These are phyloP conservation scores for Marronus borbonicus DNA, from an alignment of 2,888 invertebrate species.

Conservation along the genomic window DNA sequence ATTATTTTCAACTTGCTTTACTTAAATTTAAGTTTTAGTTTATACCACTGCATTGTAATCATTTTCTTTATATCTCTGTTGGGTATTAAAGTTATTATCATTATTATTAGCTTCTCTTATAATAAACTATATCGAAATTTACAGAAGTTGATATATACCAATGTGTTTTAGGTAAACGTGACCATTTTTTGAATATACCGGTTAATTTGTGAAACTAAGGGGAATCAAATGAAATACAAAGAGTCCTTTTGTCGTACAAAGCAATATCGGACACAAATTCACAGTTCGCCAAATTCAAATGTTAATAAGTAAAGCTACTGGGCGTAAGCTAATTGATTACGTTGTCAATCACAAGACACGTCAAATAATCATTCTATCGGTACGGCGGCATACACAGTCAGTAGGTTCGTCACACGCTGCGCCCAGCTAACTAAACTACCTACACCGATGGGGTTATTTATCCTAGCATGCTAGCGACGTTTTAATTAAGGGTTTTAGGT, in stretches of 20 bases:
- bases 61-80: no score
- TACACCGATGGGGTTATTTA: constrained; percentile 11
- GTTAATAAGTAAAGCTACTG: constrained; percentile 31
- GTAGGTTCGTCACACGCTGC: constrained; percentile 23
- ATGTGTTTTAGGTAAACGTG: no score
- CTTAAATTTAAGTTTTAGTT: no score
- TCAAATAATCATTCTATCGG: constrained; percentile 59
- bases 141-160: no score
- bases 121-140: no score
- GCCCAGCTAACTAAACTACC: constrained; percentile 32
- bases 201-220: no score
- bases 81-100: no score
- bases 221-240: no score
- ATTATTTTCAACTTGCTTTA: no score
- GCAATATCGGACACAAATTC: constrained; percentile 2
- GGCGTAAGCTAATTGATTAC: constrained; percentile 57
- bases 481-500: constrained; percentile 29
- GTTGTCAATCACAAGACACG: constrained; percentile 62
- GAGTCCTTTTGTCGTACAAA: background rate
- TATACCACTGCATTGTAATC: no score
- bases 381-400: constrained; percentile 18
- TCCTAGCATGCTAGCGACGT: constrained; percentile 14
- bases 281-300: constrained; percentile 45
- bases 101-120: no score
- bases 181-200: no score